Conservation (phyloP, 2,797 vertebrate species). For the Myiotriccus ornatus region DNA sequence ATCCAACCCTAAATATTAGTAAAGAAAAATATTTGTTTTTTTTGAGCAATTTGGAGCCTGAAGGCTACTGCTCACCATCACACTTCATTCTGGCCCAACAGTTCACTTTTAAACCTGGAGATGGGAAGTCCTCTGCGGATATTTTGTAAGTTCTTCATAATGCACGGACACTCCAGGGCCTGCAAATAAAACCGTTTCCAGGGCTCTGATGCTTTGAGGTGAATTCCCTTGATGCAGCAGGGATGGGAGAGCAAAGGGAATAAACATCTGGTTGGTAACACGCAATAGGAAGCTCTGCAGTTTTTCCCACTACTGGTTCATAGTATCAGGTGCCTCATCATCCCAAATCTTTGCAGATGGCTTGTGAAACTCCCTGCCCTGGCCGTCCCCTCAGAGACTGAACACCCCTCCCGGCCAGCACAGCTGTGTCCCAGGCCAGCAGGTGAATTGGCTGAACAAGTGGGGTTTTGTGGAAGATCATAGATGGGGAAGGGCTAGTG, state of each 20-base stretch:
- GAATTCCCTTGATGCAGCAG: background rate
- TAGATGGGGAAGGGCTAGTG: background rate
- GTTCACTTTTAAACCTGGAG: background rate
- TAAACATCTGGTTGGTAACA: background rate
- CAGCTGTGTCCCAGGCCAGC: background rate
- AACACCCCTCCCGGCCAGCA: background rate
- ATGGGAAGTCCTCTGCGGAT: background rate
- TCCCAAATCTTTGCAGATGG: background rate
- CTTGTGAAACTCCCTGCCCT: background rate
- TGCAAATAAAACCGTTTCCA: background rate
- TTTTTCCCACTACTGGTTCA: background rate
- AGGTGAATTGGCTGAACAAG: rapidly evolving
- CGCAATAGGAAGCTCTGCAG: background rate
- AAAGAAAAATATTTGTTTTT: background rate
- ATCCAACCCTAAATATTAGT: background rate
- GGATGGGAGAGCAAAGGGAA: background rate
- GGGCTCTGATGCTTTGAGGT: background rate
- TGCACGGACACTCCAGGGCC: background rate
- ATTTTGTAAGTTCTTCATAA: background rate
- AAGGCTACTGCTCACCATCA: background rate
- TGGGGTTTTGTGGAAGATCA: background rate
- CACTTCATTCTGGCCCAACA: background rate
- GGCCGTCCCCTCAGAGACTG: rapidly evolving
- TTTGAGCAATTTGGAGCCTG: background rate
- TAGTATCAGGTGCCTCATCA: background rate